Evolutionary conservation across 2,797 vertebrate species (phyloP).

Genomic region (Enteromius mattozi): DNA sequence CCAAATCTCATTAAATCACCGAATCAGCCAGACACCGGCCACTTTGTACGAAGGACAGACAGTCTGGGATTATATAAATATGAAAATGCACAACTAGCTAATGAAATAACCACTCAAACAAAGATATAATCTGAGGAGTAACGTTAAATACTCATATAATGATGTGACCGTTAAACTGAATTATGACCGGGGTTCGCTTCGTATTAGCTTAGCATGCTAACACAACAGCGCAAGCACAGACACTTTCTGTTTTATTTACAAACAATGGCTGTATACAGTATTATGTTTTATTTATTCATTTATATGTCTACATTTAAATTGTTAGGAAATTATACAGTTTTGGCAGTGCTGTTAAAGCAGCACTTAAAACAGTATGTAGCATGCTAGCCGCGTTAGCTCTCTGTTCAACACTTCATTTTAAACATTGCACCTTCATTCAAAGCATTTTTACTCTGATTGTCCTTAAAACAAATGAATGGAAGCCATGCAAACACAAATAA

Average conservation of each 20-base stretch:
- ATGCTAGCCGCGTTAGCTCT: constrained; percentile 23
- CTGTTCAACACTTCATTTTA: background rate
- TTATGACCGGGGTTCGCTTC: constrained; percentile 9
- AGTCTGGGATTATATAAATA: background rate
- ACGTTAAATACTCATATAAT: background rate
- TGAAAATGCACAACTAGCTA: background rate
- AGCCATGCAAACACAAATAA: background rate
- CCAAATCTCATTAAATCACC: constrained; percentile 41
- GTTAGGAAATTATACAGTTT: background rate
- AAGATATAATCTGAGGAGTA: background rate
- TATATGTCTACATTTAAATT: background rate
- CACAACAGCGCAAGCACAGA: constrained; percentile 11
- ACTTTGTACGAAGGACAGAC: constrained; percentile 5
- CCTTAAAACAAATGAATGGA: background rate
- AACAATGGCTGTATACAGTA: too few species aligned
- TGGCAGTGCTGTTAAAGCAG: background rate
- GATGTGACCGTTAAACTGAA: constrained; percentile 39
- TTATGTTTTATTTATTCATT: background rate
- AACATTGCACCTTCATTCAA: background rate
- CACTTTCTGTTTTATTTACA: background rate
- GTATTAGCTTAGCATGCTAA: constrained; percentile 46
- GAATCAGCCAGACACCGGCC: background rate
- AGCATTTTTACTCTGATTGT: background rate
- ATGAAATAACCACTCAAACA: background rate
- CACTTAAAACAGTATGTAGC: constrained; percentile 9